phyloP scores from a whole-genome alignment of 2,888 invertebrate genomes.

The Sphaerophoria taeniata region DNA sequence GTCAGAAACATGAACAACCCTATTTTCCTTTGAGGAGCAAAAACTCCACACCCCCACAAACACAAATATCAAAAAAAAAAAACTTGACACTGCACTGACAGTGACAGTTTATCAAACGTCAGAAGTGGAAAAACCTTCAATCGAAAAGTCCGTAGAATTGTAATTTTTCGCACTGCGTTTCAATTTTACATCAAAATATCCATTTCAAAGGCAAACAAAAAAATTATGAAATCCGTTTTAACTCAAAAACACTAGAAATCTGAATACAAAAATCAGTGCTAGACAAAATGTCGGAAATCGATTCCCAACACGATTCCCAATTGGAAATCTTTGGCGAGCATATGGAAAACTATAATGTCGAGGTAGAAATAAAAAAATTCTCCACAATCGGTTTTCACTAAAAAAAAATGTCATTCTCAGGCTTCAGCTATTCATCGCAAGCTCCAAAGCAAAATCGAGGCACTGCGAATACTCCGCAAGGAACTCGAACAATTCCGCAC shows the following conservation, averaged over 20 bases:
- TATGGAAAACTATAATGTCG: constrained; percentile 83
- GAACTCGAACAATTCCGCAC: constrained; percentile 91
- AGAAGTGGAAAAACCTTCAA: constrained; percentile 26
- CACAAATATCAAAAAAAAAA: not conserved
- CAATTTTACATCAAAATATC: not conserved
- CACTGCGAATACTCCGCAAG: constrained; percentile 89
- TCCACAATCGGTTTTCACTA: too few relatives aligned
- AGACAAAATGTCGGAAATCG: constrained; percentile 56
- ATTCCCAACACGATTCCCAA: constrained; percentile 74
- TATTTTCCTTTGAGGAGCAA: not conserved
- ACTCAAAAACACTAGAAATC: constrained; percentile 10
- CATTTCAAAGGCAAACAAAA: not conserved
- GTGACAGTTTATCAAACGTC: not conserved
- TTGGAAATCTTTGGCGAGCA: constrained; percentile 81
- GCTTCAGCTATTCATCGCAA: constrained; percentile 88
- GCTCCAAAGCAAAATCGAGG: constrained; percentile 92
- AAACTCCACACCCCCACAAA: not conserved
- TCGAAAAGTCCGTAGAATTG: constrained; percentile 14
- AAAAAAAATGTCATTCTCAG: too few relatives aligned
- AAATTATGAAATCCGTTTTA: constrained; percentile 40
- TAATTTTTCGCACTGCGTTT: constrained; percentile 13
- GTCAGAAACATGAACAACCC: too few relatives aligned
- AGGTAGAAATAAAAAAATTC: constrained; percentile 77
- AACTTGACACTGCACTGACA: constrained; percentile 43
- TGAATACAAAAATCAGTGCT: not conserved